Evolutionary conservation across 2,113 vertebrate species (phyloP).

Genomic region (Asarcornis scutulata): DNA sequence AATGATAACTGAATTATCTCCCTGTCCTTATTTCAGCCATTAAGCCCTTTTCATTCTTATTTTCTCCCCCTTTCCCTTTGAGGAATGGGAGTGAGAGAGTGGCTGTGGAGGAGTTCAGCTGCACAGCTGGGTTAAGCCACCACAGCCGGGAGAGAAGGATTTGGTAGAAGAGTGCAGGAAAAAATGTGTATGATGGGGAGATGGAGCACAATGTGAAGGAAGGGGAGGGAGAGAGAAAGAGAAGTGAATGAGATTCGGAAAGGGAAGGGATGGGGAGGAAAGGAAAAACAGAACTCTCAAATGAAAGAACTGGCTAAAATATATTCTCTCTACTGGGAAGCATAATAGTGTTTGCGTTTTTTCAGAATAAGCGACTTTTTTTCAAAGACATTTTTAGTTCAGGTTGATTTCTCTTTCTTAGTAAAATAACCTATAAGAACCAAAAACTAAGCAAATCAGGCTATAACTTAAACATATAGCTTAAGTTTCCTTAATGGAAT

Average conservation of each 20-base stretch:
- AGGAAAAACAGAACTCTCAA: neutral
- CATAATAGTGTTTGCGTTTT: neutral
- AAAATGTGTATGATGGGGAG: neutral
- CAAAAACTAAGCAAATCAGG: neutral
- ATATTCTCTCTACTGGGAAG: neutral
- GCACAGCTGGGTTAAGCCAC: too few species aligned
- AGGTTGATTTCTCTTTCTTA: neutral
- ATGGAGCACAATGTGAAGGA: neutral
- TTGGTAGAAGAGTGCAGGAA: neutral
- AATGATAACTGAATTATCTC: too few species aligned
- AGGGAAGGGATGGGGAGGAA: too few species aligned
- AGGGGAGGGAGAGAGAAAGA: neutral
- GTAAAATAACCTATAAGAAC: fast-evolving
- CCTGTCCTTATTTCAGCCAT: too few species aligned
- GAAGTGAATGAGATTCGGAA: neutral
- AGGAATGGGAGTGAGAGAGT: too few species aligned
- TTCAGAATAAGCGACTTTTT: neutral
- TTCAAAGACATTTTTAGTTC: neutral
- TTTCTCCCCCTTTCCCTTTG: too few species aligned
- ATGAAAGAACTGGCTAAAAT: neutral
- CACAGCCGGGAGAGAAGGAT: neutral
- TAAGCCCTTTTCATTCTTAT: too few species aligned
- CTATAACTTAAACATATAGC: neutral
- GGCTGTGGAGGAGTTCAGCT: too few species aligned
- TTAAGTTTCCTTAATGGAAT: neutral